Evolutionary conservation across 1,140 invertebrate species (phyloP).

Genomic region (Asbolus verrucosus): DNA sequence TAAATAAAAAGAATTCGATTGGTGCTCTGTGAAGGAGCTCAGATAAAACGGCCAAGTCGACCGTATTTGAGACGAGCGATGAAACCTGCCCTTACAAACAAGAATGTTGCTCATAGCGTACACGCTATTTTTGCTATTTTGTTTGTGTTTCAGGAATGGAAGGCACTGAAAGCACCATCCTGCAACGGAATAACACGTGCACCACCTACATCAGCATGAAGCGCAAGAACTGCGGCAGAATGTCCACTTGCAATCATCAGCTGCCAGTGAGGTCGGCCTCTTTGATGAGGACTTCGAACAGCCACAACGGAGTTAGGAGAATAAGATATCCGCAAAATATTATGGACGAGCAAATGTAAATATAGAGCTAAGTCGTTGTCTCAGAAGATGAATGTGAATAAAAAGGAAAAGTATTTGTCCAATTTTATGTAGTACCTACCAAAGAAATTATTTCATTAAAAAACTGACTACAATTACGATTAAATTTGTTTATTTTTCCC

Average conservation of each 20-base stretch:
- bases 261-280: slow-evolving; percentile 50
- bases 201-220: slow-evolving; percentile 71
- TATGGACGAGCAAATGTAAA: slow-evolving; percentile 41
- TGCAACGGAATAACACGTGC: slow-evolving; percentile 74
- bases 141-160: slow-evolving; percentile 59
- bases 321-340: slow-evolving; percentile 30
- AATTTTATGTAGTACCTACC: slow-evolving; percentile 21
- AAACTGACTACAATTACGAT: slow-evolving; percentile 1
- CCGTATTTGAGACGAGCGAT: background rate
- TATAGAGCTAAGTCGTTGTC: background rate
- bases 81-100: background rate
- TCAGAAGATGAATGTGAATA: slow-evolving; percentile 4
- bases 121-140: background rate
- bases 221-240: slow-evolving; percentile 51
- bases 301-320: slow-evolving; percentile 32
- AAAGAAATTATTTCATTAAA: slow-evolving; percentile 1
- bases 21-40: background rate
- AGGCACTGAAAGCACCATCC: slow-evolving; percentile 67
- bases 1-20: background rate
- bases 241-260: slow-evolving; percentile 52
- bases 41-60: slow-evolving; percentile 3
- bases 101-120: background rate
- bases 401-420: slow-evolving; percentile 17
- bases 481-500: no score
- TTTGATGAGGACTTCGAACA: slow-evolving; percentile 42